Base-by-base conservation (phyloP, 2,113 vertebrate genomes). In the Platycercus adscitus region DNA sequence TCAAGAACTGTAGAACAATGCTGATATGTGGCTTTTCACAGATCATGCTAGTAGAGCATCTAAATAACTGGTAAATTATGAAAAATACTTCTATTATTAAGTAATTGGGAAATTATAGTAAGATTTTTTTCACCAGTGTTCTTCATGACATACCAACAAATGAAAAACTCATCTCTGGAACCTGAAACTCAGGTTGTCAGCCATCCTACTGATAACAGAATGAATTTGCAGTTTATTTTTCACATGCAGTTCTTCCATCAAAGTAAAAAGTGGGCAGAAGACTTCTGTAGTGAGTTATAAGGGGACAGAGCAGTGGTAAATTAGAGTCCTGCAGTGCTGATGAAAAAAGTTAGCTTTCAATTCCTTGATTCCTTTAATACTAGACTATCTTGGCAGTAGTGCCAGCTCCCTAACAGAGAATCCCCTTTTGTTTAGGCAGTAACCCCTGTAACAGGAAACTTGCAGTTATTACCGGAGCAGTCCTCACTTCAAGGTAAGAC, bases 401-500 rank as follows among this genome's bases (percentile, higher is more conserved):
- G 50, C 21, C 53, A 66, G 46, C 52, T 93, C 84, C 66, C 49
- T 93, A 92, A 93, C 35, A 64, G 49, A 64, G 49, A 69, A 68
- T 81, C 26, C 13, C 10, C 29, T 89, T 76, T 43, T 70, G 44
- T 81, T 73, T 46, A 97, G 97, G 69, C n/a, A 64, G 35, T n/a
- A 41, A n/a, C 50, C 26, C 16, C 53, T 76, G 41, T 53, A 93
- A 77, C 43, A 41, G 89, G 79, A 68, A 73, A 71, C 35, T 47
- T 53, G 37, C 47, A 73, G 65, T 43, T 83, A 39, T 55, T 81
- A 64, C 26, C 46, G 61, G 66, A 86, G 20, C 39, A 81, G 58
- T 78, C 65, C 47, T 61, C 64, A 21, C 53, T 68, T 86, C 50
- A 89, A 94, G 96, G 96, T 97, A 93, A 95, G 88, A 60, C 28